Evolutionary conservation across 1,140 invertebrate species (phyloP).

Genomic region (Dendroctonus ponderosae): DNA sequence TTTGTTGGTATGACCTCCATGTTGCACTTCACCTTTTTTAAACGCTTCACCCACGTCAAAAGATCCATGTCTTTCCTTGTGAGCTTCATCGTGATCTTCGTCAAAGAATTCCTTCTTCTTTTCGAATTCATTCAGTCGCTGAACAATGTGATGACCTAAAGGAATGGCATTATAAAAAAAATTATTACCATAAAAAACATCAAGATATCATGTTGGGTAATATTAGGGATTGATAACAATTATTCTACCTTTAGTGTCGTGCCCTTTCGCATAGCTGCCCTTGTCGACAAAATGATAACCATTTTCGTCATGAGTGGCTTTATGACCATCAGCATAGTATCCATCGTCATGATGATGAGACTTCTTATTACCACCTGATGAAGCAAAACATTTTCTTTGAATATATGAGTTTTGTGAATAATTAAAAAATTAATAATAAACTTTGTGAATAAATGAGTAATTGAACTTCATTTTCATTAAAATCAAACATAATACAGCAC

Average conservation of each 20-base stretch:
- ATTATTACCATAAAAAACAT: no score
- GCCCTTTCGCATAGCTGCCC: constrained; percentile 59
- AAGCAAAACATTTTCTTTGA: not conserved
- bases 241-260: constrained; percentile 53
- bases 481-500: no score
- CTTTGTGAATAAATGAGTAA: no score
- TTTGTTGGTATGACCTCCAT: constrained; percentile 57
- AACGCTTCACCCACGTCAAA: constrained; percentile 51
- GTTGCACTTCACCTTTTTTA: constrained; percentile 54
- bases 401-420: not conserved
- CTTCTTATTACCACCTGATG: constrained; percentile 57
- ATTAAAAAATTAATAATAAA: no score
- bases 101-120: constrained; percentile 66
- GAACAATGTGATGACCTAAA: constrained; percentile 60
- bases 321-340: constrained; percentile 61
- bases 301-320: constrained; percentile 60
- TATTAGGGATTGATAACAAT: not conserved
- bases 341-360: constrained; percentile 63
- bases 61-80: constrained; percentile 58
- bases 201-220: no score
- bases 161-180: not conserved
- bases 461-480: no score
- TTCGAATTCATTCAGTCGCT: constrained; percentile 66
- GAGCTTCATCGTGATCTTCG: constrained; percentile 59
- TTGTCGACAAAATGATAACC: constrained; percentile 59